Base-by-base conservation (phyloP, 2,888 invertebrate genomes). In the Scelioninae gen. 1 region DNA sequence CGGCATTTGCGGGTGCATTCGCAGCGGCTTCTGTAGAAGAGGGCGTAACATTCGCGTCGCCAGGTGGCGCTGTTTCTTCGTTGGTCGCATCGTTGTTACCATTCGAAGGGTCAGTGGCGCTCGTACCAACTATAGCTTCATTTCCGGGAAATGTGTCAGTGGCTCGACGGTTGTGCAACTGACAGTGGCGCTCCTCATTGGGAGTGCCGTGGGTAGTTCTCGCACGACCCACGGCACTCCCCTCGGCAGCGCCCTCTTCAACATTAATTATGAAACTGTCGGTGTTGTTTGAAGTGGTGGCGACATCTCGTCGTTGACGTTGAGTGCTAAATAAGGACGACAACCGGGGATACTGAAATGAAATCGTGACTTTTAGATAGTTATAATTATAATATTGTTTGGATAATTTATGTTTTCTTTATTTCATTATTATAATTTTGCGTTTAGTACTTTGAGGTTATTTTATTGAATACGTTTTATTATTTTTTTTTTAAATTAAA, bases 261-360 rank as follows among this genome's bases (percentile, higher is more conserved):
- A 92, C 55, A 77, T 89, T 90, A 82, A 92, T 91, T 34, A 91
- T 88, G 71, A 88, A 89, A 83, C 89, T 90, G 40, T 90, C 89
- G 8, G 8, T 82, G 91, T 86, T 92, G 90, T 81, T 92, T 85
- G 82, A 87, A 86, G 3, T 92, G 90, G 51, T 92, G 92, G 43
- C 92, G 86, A 87, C 92, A 92, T 43, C 93, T 91, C 84, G 93
- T 92, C 23, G 93, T 92, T 82, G 93, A 93, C 85, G 93, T 76
- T 88, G 90, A 38, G 88, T 87, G 58, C 88, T 90, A 32, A 92
- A 76, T 79, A 91, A 88, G 3, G 89, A 90, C 7, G 89, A 87
- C 63, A 91, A 83, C n/a, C 88, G 85, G 43, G 88, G 88, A 66
- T 87, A 86, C 87, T 88, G 76, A 5, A 72, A 63, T 3, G 11